A percentile compares a stretch with the other conserved stretches of the same genome.
These are phyloP conservation scores for Tetragonula carbonaria DNA, from an alignment of 2,888 invertebrate genomes.

Conservation along the genomic window DNA sequence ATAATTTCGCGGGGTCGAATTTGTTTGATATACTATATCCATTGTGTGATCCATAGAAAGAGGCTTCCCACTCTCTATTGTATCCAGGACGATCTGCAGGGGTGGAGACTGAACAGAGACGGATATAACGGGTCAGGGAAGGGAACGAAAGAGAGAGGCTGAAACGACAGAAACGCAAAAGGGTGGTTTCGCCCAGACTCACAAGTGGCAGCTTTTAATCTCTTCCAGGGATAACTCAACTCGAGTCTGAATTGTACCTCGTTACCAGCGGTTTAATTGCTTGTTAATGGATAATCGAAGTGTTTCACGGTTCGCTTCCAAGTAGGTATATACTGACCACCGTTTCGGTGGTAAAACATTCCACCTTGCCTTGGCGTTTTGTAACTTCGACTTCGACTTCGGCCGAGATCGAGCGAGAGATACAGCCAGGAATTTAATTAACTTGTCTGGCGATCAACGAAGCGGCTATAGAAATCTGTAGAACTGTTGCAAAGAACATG, in stretches of 20 bases:
- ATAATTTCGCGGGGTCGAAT: slow-evolving; percentile 76
- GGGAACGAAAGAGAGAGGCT: slow-evolving; percentile 41
- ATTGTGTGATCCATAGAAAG: slow-evolving; percentile 76
- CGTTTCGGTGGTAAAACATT: slow-evolving; percentile 6
- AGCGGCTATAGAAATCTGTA: not conserved
- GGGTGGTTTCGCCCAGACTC: slow-evolving; percentile 71
- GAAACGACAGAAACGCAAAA: slow-evolving; percentile 53
- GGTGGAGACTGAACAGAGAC: slow-evolving; percentile 54
- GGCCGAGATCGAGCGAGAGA: not conserved
- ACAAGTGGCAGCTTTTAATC: slow-evolving; percentile 77
- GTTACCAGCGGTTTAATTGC: slow-evolving; percentile 70
- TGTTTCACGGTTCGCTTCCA: slow-evolving; percentile 51
- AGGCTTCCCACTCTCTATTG: slow-evolving; percentile 73
- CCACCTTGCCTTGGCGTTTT: slow-evolving; percentile 16
- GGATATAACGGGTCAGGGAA: slow-evolving; percentile 38
- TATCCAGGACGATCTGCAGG: slow-evolving; percentile 63
- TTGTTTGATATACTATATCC: slow-evolving; percentile 80
- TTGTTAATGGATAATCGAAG: slow-evolving; percentile 68
- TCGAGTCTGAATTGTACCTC: slow-evolving; percentile 67
- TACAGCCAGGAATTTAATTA: slow-evolving; percentile 3
- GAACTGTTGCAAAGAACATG: not conserved
- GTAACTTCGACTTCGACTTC: slow-evolving; percentile 19
- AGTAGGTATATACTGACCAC: slow-evolving; percentile 34
- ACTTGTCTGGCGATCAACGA: not conserved
- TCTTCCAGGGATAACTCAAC: slow-evolving; percentile 72